These are phyloP conservation scores for Tuta absoluta DNA, from an alignment of 2,888 invertebrate genomes.

Conservation along the genomic window DNA sequence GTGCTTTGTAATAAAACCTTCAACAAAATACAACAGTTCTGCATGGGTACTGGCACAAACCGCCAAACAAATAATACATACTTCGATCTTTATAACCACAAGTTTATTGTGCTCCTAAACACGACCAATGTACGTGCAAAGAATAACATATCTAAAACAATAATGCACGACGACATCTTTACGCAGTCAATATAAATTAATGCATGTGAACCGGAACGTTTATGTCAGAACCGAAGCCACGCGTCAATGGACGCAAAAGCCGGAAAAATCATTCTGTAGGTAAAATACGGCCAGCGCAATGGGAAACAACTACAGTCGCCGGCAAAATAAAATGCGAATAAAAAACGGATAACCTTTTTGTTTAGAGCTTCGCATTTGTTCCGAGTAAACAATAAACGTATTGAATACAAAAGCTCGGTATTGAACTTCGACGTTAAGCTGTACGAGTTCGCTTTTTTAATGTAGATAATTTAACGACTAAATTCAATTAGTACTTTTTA, in stretches of 20 bases:
- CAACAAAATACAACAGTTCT: not conserved
- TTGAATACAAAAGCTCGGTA: constrained; percentile 10
- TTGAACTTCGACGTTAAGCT: constrained; percentile 7
- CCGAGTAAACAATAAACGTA: constrained; percentile 10
- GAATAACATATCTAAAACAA: constrained; percentile 1
- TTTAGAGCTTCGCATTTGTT: constrained; percentile 4
- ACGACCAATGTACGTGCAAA: constrained; percentile 1
- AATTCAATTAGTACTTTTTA: no score
- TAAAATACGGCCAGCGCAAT: not conserved
- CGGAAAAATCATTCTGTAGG: not conserved
- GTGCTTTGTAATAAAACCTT: not conserved
- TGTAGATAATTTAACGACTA: not conserved
- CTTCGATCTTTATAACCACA: constrained; percentile 5
- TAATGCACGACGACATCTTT: not conserved
- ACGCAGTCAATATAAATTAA: not conserved
- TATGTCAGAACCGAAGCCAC: not conserved
- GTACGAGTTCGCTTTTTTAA: not conserved
- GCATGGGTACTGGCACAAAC: not conserved
- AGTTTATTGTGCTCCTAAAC: constrained; percentile 7
- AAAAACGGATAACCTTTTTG: constrained; percentile 6
- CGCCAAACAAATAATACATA: not conserved
- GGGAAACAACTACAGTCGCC: constrained; percentile 2
- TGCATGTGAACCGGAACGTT: not conserved
- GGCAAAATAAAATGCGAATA: constrained; percentile 3
- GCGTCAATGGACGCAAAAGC: constrained; percentile 3